phyloP scores from a whole-genome alignment of 1,140 invertebrate species.

The Sitobion miscanthi region DNA sequence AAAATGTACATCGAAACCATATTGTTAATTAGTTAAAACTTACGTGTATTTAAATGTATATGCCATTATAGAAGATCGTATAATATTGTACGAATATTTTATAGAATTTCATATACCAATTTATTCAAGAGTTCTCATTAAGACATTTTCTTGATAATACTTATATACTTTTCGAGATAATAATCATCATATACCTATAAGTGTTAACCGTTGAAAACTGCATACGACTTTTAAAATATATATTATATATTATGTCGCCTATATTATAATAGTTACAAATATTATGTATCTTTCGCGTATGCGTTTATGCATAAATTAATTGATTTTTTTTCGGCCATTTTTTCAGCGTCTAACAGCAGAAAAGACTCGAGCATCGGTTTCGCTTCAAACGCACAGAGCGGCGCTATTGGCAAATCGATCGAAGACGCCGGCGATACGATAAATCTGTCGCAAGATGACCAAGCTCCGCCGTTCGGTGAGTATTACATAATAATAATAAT shows the following conservation, averaged over 20 bases:
- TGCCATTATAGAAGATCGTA: neutral
- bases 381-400: slow-evolving; percentile 64
- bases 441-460: slow-evolving; percentile 50
- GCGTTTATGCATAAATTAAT: too few relatives aligned
- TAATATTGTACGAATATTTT: too few relatives aligned
- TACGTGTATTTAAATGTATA: neutral
- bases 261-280: too few relatives aligned
- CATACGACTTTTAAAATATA: neutral
- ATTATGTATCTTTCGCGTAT: too few relatives aligned
- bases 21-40: neutral
- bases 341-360: slow-evolving; percentile 43
- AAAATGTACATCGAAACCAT: neutral
- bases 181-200: neutral
- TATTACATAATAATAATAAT: neutral
- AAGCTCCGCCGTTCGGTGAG: slow-evolving; percentile 42
- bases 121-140: neutral
- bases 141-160: neutral
- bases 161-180: neutral
- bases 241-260: too few relatives aligned
- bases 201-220: neutral
- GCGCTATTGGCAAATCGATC: slow-evolving; percentile 26
- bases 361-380: slow-evolving; percentile 63
- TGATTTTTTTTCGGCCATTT: neutral
- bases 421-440: slow-evolving; percentile 40
- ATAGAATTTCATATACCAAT: neutral